phyloP scores from a whole-genome alignment of 2,113 vertebrate genomes.

The Brachypteracias leptosomus region DNA sequence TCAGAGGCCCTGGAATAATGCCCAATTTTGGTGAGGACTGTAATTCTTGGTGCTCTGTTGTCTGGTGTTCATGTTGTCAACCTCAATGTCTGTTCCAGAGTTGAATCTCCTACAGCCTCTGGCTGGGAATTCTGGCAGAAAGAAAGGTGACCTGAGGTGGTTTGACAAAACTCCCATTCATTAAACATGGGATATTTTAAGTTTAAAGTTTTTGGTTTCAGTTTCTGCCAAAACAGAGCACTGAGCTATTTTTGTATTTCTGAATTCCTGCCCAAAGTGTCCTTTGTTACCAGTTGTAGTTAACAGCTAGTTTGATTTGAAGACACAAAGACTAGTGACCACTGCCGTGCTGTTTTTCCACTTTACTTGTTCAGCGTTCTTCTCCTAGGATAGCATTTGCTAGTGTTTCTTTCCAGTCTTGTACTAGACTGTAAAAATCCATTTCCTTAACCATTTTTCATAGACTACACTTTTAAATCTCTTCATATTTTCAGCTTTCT shows the following conservation, averaged over 20 bases:
- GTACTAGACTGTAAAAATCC: neutral
- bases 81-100: neutral
- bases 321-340: neutral
- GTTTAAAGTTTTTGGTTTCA: neutral
- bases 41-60: neutral
- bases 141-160: neutral
- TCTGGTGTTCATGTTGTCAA: neutral
- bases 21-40: neutral
- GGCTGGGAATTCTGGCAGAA: neutral
- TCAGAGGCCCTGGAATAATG: neutral
- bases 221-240: neutral
- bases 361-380: neutral
- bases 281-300: neutral
- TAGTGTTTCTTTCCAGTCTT: neutral
- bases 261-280: neutral
- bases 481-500: neutral
- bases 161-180: neutral
- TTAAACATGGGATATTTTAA: neutral
- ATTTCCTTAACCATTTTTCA: neutral
- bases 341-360: neutral
- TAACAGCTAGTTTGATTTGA: neutral
- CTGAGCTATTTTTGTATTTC: neutral
- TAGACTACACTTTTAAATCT: neutral
- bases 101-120: neutral
- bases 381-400: neutral